Evolutionary conservation across 2,113 vertebrate species (phyloP).

Genomic region (Hiodon alosoides): DNA sequence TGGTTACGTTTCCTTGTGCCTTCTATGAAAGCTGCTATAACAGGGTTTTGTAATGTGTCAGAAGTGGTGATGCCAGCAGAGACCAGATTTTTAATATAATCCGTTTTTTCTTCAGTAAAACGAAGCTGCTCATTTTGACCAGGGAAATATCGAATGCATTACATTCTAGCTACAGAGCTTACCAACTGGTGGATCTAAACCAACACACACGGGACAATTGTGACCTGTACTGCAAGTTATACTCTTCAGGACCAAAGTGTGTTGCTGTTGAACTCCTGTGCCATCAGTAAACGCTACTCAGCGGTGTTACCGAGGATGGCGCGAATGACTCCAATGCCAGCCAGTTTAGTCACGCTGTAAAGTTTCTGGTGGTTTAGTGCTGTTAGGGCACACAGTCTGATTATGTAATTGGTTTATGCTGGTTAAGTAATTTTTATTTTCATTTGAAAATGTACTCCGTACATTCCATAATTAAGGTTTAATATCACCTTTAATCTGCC

Average conservation of each 20-base stretch:
- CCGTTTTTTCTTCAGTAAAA: background rate
- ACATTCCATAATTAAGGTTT: constrained; percentile 1
- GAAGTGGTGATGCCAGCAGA: too few relatives aligned
- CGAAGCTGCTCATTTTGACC: too few relatives aligned
- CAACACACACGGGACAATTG: too few relatives aligned
- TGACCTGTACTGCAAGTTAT: too few relatives aligned
- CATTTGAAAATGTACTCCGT: background rate
- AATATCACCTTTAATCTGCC: background rate
- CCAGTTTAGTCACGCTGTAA: too few relatives aligned
- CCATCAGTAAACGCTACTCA: background rate
- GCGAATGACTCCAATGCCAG: too few relatives aligned
- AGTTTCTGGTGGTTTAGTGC: background rate
- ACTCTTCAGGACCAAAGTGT: background rate
- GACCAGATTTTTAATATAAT: background rate
- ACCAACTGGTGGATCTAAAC: too few relatives aligned
- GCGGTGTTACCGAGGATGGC: too few relatives aligned
- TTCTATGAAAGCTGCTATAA: constrained; percentile 35
- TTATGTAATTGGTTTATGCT: too few relatives aligned
- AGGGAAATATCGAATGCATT: too few relatives aligned
- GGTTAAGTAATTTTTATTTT: background rate
- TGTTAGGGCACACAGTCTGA: background rate
- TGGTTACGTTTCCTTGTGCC: constrained; percentile 22
- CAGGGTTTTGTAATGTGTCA: background rate
- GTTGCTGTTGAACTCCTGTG: background rate
- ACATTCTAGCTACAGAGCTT: too few relatives aligned